Percentiles rank a stretch among this genome's conserved stretches.
Evolutionary conservation across 2,797 vertebrate species (phyloP).

Genomic region (Anguilla marmorata): DNA sequence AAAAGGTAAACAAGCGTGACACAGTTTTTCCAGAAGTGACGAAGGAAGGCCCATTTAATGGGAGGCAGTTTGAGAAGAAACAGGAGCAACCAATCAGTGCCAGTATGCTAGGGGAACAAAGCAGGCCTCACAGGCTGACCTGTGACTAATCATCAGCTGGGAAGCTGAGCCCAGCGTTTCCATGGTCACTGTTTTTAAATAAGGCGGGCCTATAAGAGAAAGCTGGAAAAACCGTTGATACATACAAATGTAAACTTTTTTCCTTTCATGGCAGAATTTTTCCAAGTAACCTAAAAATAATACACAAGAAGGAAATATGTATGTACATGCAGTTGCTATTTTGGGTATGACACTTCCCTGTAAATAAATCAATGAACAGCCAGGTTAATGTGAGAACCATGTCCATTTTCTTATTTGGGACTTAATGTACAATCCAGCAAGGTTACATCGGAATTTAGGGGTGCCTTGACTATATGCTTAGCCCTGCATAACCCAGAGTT

Average conservation of each 20-base stretch:
- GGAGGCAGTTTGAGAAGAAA: conserved; percentile 13
- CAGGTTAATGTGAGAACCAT: background rate
- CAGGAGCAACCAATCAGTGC: background rate
- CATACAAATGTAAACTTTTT: background rate
- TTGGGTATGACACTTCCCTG: background rate
- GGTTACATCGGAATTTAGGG: background rate
- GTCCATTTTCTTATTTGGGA: background rate
- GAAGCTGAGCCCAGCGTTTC: conserved; percentile 48
- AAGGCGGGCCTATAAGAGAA: background rate
- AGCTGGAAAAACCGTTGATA: background rate
- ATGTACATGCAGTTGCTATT: background rate
- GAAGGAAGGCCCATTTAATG: conserved; percentile 5
- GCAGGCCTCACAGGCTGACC: conserved; percentile 45
- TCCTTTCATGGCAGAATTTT: background rate
- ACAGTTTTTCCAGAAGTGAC: conserved; percentile 15
- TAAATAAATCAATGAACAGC: background rate
- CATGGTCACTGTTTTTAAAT: conserved; percentile 17
- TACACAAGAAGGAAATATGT: background rate
- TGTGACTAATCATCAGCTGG: conserved; percentile 47
- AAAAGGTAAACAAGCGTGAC: conserved; percentile 12
- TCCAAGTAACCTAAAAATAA: background rate
- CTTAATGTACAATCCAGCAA: background rate
- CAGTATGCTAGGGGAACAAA: conserved; percentile 44
- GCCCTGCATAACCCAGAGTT: background rate
- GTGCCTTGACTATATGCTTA: background rate